phyloP scores from a whole-genome alignment of 2,797 vertebrate genomes.

The Molossus molossus region DNA sequence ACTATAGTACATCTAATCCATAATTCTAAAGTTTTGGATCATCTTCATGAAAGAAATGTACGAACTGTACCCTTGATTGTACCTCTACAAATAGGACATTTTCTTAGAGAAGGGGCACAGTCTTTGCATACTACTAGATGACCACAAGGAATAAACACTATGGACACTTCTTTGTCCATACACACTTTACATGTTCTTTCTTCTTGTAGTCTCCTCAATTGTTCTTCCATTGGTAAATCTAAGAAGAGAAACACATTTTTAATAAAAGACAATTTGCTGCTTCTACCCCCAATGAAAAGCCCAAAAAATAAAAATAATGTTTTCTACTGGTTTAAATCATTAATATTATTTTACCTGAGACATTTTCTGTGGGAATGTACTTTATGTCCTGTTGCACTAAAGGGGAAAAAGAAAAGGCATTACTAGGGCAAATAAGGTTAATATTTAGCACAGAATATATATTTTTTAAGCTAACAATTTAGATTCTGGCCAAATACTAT shows the following conservation, averaged over 20 bases:
- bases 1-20: background rate
- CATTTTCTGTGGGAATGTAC: conserved; percentile 88
- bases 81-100: conserved; percentile 98
- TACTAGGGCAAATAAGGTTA: conserved; percentile 10
- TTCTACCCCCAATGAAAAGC: conserved; percentile 21
- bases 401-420: conserved; percentile 61
- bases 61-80: conserved; percentile 98
- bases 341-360: conserved; percentile 88
- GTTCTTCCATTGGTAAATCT: conserved; percentile 98
- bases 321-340: conserved; percentile 47
- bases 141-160: conserved; percentile 99
- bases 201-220: conserved; percentile 96
- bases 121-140: conserved; percentile 99
- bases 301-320: conserved; percentile 42
- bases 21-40: background rate
- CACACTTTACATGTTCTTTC: conserved; percentile 99
- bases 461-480: conserved; percentile 12
- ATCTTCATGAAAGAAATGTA: conserved; percentile 96
- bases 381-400: conserved; percentile 89
- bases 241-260: conserved; percentile 64
- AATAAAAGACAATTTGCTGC: conserved; percentile 11
- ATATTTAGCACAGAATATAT: conserved; percentile 31
- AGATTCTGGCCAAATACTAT: conserved; percentile 8
- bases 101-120: conserved; percentile 96
- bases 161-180: conserved; percentile 99